Percentiles rank a stretch among this genome's conserved stretches.
phyloP scores from a whole-genome alignment of 2,113 vertebrate species.

The Herpetotheres cachinnans region DNA sequence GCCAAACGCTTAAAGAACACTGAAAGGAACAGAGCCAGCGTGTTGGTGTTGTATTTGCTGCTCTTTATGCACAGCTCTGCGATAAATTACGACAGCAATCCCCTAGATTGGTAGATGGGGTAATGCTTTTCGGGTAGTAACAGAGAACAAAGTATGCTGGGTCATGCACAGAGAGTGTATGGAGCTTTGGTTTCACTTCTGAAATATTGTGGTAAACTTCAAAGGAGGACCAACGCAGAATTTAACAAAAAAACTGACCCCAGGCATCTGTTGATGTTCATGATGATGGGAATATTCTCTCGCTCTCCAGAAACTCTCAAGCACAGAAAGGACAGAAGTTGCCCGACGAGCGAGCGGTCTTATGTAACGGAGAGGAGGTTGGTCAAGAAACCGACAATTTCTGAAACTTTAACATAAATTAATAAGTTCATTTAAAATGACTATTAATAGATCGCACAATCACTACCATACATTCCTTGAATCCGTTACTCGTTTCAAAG shows the following conservation, averaged over 20 bases:
- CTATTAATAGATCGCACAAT: neutral
- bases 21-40: neutral
- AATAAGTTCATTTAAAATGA: neutral
- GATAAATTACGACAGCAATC: neutral
- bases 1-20: neutral
- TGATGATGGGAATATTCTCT: constrained; percentile 12
- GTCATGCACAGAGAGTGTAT: neutral
- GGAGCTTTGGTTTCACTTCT: constrained; percentile 56
- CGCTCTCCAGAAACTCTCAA: neutral
- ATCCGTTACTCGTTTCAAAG: neutral
- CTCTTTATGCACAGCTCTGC: neutral
- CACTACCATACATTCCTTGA: neutral
- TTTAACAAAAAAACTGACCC: constrained; percentile 26
- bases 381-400: neutral
- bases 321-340: neutral
- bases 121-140: neutral
- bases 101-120: neutral
- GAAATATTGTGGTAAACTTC: constrained; percentile 49
- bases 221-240: constrained; percentile 32
- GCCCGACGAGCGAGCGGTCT: accelerated
- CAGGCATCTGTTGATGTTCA: constrained; percentile 26
- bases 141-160: neutral
- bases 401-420: neutral
- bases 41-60: neutral
- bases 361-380: neutral